phyloP scores from a whole-genome alignment of 2,888 invertebrate species.

The Dysmachus trigonus region DNA sequence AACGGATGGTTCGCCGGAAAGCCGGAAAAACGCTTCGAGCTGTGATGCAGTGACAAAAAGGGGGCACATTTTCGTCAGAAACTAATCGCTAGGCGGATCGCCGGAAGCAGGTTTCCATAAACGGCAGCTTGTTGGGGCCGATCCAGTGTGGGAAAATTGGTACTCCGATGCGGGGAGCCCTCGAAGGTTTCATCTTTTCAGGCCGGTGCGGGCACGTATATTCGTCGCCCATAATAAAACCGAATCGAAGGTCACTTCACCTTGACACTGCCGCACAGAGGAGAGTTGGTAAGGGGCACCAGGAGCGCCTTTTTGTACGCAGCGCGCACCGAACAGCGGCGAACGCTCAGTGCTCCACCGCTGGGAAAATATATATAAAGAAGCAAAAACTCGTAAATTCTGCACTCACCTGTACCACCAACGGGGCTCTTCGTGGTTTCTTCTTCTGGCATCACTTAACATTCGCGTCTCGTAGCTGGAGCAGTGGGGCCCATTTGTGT shows the following conservation, averaged over 20 bases:
- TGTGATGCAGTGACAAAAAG: neutral
- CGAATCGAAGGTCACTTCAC: conserved; percentile 20
- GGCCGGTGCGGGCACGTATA: neutral
- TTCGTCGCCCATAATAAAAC: neutral
- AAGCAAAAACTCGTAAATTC: conserved; percentile 25
- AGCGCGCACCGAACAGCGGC: neutral
- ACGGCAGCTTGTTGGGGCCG: neutral
- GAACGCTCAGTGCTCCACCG: too few relatives aligned
- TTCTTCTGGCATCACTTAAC: conserved; percentile 35
- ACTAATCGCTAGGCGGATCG: neutral
- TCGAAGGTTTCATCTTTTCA: neutral
- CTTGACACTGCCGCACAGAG: conserved; percentile 11
- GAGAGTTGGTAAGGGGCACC: neutral
- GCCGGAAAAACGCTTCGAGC: neutral
- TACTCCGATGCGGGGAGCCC: neutral
- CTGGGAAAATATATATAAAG: conserved; percentile 22
- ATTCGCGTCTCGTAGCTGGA: conserved; percentile 32
- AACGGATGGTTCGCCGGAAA: neutral
- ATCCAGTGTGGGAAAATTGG: neutral
- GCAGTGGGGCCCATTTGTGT: conserved; percentile 22
- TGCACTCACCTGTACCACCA: conserved; percentile 39
- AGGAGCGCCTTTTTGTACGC: neutral
- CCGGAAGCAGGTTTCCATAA: conserved; percentile 1
- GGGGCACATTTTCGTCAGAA: neutral
- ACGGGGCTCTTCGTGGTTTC: neutral